Evolutionary conservation across 2,113 vertebrate genomes (phyloP).

Genomic region (Brachyhypopomus gauderio): DNA sequence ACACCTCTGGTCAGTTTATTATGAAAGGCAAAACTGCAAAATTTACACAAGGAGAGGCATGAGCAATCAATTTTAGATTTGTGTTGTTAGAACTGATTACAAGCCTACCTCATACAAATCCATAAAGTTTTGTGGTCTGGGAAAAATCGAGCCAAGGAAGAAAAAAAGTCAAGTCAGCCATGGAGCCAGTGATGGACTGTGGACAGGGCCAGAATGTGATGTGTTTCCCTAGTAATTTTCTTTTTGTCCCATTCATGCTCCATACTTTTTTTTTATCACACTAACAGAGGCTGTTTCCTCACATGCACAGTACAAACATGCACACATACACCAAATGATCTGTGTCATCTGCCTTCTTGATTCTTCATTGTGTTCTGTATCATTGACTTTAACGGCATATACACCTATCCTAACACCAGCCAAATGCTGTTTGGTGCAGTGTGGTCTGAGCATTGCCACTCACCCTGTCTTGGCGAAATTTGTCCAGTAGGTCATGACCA

Average conservation of each 20-base stretch:
- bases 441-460: slow-evolving; percentile 62
- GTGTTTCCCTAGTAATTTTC: slow-evolving; percentile 67
- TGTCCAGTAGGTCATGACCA: slow-evolving; percentile 99
- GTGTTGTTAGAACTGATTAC: slow-evolving; percentile 74
- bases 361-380: neutral
- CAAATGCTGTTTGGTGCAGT: neutral
- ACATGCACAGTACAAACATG: slow-evolving; percentile 31
- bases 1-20: slow-evolving; percentile 64
- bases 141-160: slow-evolving; percentile 58
- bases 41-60: slow-evolving; percentile 33
- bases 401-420: neutral
- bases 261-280: slow-evolving; percentile 58
- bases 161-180: slow-evolving; percentile 57
- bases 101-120: slow-evolving; percentile 65
- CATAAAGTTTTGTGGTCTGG: slow-evolving; percentile 63
- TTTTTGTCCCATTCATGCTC: slow-evolving; percentile 59
- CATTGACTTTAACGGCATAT: neutral
- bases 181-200: slow-evolving; percentile 68
- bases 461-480: slow-evolving; percentile 99
- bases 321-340: slow-evolving; percentile 30
- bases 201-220: slow-evolving; percentile 69
- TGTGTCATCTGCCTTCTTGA: neutral
- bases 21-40: slow-evolving; percentile 57
- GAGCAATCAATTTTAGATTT: slow-evolving; percentile 75
- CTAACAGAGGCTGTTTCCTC: slow-evolving; percentile 9